Conservation (phyloP, 1,140 invertebrate species). For the Phocides pigmalion region DNA sequence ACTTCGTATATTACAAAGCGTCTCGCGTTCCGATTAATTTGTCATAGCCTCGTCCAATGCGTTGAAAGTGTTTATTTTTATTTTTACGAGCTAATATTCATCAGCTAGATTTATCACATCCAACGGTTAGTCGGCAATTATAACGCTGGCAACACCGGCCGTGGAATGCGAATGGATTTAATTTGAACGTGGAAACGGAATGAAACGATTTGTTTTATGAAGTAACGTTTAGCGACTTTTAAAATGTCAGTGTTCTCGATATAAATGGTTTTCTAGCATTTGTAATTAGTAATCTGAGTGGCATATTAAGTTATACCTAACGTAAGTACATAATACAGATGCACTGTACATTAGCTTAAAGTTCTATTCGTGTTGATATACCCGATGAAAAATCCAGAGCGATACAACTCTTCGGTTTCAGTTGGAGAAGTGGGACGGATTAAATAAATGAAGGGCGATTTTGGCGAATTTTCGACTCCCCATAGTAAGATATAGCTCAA, state of each 20-base stretch:
- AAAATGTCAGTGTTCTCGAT: background rate
- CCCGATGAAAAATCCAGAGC: no score
- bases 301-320: no score
- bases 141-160: constrained; percentile 14
- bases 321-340: no score
- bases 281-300: no score
- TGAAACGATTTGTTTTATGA: constrained; percentile 26
- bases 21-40: constrained; percentile 55
- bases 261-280: background rate
- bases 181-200: constrained; percentile 10
- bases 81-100: constrained; percentile 48
- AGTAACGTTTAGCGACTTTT: constrained; percentile 18
- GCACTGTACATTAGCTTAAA: no score
- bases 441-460: no score
- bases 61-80: constrained; percentile 51
- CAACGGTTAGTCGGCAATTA: constrained; percentile 32
- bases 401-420: no score
- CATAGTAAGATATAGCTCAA: no score
- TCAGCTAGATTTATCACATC: constrained; percentile 48
- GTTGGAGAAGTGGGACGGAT: no score
- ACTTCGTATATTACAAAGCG: constrained; percentile 45
- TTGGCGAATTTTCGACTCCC: no score
- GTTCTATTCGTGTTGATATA: no score
- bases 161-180: constrained; percentile 7
- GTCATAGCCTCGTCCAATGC: constrained; percentile 50